phyloP scores from a whole-genome alignment of 2,888 invertebrate species.

The Conops quadrifasciatus region DNA sequence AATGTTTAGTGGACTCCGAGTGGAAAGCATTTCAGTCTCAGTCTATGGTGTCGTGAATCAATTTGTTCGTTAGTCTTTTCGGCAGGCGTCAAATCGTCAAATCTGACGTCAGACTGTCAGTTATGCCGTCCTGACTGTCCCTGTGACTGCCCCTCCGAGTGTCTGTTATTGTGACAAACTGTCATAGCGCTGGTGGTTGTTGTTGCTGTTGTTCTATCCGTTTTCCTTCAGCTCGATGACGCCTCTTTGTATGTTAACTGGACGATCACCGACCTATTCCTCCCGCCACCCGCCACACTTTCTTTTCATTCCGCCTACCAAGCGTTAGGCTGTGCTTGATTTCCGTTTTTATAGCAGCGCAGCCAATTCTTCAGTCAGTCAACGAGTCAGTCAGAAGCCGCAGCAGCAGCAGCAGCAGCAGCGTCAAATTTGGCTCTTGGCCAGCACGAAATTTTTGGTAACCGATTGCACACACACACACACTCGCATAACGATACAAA shows the following conservation, averaged over 20 bases:
- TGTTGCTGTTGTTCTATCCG: too few relatives aligned
- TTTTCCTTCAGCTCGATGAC: too few relatives aligned
- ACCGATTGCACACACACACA: constrained; percentile 43
- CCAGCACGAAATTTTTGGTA: constrained; percentile 48
- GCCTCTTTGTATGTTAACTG: too few relatives aligned
- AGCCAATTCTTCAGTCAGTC: background rate
- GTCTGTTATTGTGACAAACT: too few relatives aligned
- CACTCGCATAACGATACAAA: background rate
- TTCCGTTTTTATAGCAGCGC: constrained; percentile 11
- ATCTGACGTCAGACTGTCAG: background rate
- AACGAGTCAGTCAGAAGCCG: background rate
- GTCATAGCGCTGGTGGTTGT: too few relatives aligned
- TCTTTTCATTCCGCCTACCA: background rate
- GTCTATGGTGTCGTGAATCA: constrained; percentile 15
- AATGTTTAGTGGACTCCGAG: constrained; percentile 13
- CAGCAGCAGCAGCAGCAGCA: background rate
- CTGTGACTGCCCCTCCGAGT: too few relatives aligned
- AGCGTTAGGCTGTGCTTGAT: constrained; percentile 12
- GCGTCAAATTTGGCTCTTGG: constrained; percentile 45
- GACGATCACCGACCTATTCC: too few relatives aligned
- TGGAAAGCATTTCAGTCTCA: constrained; percentile 24
- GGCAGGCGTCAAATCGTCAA: background rate
- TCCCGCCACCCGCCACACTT: too few relatives aligned
- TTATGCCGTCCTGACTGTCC: too few relatives aligned
- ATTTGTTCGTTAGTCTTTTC: constrained; percentile 4